Base-by-base conservation (phyloP, 2,113 vertebrate genomes). In the Salvator merianae region DNA sequence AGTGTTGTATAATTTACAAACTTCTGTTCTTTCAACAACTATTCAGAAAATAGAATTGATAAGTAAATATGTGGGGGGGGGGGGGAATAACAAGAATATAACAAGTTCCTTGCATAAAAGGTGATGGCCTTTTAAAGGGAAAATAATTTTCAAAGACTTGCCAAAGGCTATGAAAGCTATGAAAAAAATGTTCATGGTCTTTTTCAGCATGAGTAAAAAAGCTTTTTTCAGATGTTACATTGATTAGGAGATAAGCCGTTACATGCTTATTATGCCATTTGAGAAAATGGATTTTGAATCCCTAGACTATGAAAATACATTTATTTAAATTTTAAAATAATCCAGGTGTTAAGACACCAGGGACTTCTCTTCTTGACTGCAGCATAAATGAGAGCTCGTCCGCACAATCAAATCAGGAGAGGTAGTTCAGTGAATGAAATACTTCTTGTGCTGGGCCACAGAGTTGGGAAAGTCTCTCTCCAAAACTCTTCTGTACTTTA, bases 1-100 rank as follows among this genome's bases (percentile, higher is more conserved):
- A 92, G 90, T 84, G 83, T 86, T 94, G 93, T 93, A 94, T 93
- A 96, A 96, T 95, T 95, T 95, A 96, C 93, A 94, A 95, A 95
- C 94, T 95, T 95, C 91, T 92, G 86, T 94, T 95, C 95, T 96
- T 95, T 95, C 95, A 94, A 89, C 93, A 95, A 84, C 91, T 95
- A 82, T 91, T 95, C 90, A 90, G 91, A 92, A 90, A 95, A 93
- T 83, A 80, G 94, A 93, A 88, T 91, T 94, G 91, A 91, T 95
- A 94, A 94, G 90, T 93, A 96, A 96, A 96, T 92, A 94, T 59
- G 91, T 83, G 92, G 85, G 70, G 87, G 63, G 94, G 24, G 1
- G 16, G 38, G 95, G 92, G 36, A 22, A 72, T 91, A 93, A 88
- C 90, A 79, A 91, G 88, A 92, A 86, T 82, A 92, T 88, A 94